A percentile compares a stretch with the other conserved stretches of the same genome.
Conservation (phyloP, 2,888 invertebrate species). For the Amorpha juglandis region DNA sequence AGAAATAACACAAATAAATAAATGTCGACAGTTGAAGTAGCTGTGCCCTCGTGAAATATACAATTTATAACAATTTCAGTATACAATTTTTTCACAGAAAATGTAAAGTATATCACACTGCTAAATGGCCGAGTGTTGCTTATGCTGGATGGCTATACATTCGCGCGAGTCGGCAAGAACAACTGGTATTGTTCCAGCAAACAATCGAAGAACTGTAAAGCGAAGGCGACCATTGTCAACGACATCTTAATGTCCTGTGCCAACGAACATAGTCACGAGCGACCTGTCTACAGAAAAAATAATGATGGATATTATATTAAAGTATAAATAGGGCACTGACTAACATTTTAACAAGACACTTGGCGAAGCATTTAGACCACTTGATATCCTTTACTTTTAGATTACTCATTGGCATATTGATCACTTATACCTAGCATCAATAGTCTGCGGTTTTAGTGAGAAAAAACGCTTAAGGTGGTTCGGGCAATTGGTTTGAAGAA, state of each 20-base stretch:
- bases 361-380: no score
- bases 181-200: constrained; percentile 60
- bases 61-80: no score
- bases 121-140: constrained; percentile 10
- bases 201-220: constrained; percentile 45
- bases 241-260: constrained; percentile 1
- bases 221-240: constrained; percentile 34
- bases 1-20: no score
- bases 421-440: no score
- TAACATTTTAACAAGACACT: no score
- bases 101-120: constrained; percentile 27
- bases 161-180: constrained; percentile 45
- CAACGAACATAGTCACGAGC: background rate
- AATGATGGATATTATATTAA: background rate
- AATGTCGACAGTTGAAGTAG: no score
- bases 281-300: background rate
- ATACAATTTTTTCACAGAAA: background rate
- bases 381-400: no score
- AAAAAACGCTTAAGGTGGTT: no score
- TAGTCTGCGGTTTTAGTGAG: no score
- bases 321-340: background rate
- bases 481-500: no score
- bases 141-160: constrained; percentile 45
- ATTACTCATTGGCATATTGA: no score
- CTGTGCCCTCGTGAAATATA: no score